A percentile compares a stretch with the other conserved stretches of the same genome.
Conservation (phyloP, 2,113 vertebrate species). For the Pachypanchax playfairii region DNA sequence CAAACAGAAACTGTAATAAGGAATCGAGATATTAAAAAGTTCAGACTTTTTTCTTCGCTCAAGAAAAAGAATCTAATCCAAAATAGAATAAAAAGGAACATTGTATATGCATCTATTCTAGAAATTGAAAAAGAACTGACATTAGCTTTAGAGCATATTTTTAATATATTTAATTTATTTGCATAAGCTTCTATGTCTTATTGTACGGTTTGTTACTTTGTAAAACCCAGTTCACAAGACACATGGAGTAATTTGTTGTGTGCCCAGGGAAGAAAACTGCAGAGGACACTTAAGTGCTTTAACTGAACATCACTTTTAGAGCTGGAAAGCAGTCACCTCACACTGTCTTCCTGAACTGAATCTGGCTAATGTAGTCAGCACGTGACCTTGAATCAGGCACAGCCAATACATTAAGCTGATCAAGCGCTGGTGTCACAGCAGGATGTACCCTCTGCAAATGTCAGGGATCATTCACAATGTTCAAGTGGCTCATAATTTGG, state of each 20-base stretch:
- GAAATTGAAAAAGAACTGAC: background rate
- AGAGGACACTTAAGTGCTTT: conserved; percentile 6
- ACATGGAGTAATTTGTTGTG: conserved; percentile 2
- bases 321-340: conserved; percentile 7
- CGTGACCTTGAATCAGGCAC: conserved; percentile 60
- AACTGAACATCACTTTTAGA: conserved; percentile 28
- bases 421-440: conserved; percentile 35
- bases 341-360: conserved; percentile 23
- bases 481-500: conserved; percentile 41
- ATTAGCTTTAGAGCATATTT: background rate
- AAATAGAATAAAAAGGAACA: background rate
- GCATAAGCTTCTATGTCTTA: background rate
- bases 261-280: conserved; percentile 11
- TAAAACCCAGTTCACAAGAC: background rate
- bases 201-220: background rate
- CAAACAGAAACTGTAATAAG: conserved; percentile 11
- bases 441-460: conserved; percentile 53
- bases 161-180: conserved; percentile 7
- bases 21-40: background rate
- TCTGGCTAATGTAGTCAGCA: conserved; percentile 34
- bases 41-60: background rate
- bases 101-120: too few species aligned
- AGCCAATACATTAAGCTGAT: conserved; percentile 55
- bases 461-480: conserved; percentile 48
- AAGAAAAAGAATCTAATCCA: background rate